A percentile compares a stretch with the other conserved stretches of the same genome.
Conservation (phyloP, 92 coral and sea anemone genomes). For the Palythoa grandis region DNA sequence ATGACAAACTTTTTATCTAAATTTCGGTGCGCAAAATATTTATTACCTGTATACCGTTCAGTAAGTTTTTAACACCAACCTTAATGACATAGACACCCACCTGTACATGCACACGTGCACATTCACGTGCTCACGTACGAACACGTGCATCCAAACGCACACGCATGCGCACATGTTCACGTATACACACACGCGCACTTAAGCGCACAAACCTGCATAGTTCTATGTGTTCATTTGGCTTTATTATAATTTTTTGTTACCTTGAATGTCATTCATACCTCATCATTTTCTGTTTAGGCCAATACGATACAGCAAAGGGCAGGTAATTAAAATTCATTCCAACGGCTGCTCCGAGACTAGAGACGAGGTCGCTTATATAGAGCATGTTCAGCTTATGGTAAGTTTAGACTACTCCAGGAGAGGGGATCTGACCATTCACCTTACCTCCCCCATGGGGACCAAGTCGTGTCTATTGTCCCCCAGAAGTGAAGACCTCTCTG, state of each 20-base stretch:
- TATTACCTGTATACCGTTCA: too few relatives aligned
- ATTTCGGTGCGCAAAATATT: too few relatives aligned
- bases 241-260: neutral
- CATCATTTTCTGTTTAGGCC: slow-evolving; percentile 49
- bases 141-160: too few relatives aligned
- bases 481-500: slow-evolving; percentile 93
- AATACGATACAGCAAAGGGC: slow-evolving; percentile 72
- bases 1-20: slow-evolving; percentile 31
- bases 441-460: slow-evolving; percentile 99
- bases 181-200: too few relatives aligned
- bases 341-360: slow-evolving; percentile 91
- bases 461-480: slow-evolving; percentile 94
- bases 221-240: neutral
- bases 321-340: slow-evolving; percentile 90
- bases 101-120: too few relatives aligned
- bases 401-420: slow-evolving; percentile 94
- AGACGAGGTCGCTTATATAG: slow-evolving; percentile 90
- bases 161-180: too few relatives aligned
- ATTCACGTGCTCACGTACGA: too few relatives aligned
- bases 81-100: too few relatives aligned
- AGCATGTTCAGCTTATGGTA: slow-evolving; percentile 91
- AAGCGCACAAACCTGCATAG: too few relatives aligned
- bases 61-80: too few relatives aligned
- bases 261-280: neutral
- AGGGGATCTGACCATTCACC: slow-evolving; percentile 90